Conservation (phyloP, 2,888 invertebrate species). For the Nipponacmea schrenckii region DNA sequence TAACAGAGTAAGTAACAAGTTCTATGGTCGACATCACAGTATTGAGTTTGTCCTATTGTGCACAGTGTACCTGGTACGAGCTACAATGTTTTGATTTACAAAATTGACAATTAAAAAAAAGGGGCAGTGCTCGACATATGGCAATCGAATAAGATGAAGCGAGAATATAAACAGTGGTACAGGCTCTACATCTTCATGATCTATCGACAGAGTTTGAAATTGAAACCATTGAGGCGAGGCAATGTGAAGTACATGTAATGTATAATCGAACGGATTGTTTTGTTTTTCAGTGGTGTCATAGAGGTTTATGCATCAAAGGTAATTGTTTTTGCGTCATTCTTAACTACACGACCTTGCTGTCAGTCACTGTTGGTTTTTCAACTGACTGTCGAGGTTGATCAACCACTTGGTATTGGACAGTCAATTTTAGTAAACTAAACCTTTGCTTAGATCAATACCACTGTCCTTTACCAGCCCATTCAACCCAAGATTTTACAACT, state of each 20-base stretch:
- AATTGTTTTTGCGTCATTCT: not conserved
- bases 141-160: not conserved
- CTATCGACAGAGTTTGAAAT: not conserved
- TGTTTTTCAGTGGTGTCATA: slow-evolving; percentile 4
- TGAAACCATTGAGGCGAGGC: not conserved
- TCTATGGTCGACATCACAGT: not conserved
- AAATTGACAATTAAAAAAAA: not conserved
- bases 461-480: not conserved
- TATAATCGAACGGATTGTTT: not conserved
- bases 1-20: not conserved
- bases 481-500: not conserved
- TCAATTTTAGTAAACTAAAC: not conserved
- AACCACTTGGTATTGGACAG: not conserved
- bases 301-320: not conserved
- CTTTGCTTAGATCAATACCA: not conserved
- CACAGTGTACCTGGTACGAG: too few relatives aligned
- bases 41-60: too few relatives aligned
- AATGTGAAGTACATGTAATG: not conserved
- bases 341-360: too few relatives aligned
- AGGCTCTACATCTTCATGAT: not conserved
- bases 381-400: not conserved
- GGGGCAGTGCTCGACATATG: not conserved
- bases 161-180: not conserved
- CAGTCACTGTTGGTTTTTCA: too few relatives aligned
- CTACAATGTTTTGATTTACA: too few relatives aligned